Percentiles rank a stretch among this genome's conserved stretches.
Conservation (phyloP, 2,113 vertebrate species). For the Tringa solitaria region DNA sequence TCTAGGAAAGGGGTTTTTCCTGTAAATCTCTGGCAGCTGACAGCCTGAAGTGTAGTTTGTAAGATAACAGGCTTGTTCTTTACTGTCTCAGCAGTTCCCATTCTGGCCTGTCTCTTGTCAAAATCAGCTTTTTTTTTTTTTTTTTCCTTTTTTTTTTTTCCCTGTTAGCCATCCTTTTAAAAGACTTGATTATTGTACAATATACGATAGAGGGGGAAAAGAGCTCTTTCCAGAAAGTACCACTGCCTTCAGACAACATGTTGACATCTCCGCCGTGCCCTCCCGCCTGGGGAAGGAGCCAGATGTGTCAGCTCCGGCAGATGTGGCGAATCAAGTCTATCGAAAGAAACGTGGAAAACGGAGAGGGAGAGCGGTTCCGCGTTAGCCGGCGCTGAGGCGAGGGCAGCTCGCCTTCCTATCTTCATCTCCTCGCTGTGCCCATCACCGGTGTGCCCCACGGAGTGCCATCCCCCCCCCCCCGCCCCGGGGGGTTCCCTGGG, state of each 20-base stretch:
- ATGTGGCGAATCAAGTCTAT: not conserved
- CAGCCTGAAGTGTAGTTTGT: conserved; percentile 70
- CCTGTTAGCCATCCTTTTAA: not conserved
- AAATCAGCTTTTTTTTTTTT: conserved; percentile 6
- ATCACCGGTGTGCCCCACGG: accelerated
- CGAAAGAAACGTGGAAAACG: not conserved
- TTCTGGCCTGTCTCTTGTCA: conserved; percentile 61
- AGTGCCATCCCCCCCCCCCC: not conserved
- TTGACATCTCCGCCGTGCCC: not conserved
- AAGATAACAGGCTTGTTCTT: conserved; percentile 68
- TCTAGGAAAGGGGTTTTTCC: conserved; percentile 29
- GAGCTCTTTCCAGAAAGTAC: not conserved
- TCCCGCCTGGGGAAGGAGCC: not conserved
- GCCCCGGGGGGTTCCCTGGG: not conserved
- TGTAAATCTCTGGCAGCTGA: conserved; percentile 68
- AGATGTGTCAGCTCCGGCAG: conserved; percentile 19
- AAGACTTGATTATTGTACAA: not conserved
- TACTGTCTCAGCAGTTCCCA: conserved; percentile 60
- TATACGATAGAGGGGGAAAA: not conserved
- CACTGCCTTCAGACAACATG: not conserved
- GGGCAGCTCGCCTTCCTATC: not conserved
- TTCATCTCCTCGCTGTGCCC: not conserved
- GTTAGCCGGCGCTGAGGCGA: not conserved
- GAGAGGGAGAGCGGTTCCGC: not conserved
- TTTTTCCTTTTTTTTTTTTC: not conserved